Conservation (phyloP, 2,888 invertebrate species). For the Cephus rjabovi region DNA sequence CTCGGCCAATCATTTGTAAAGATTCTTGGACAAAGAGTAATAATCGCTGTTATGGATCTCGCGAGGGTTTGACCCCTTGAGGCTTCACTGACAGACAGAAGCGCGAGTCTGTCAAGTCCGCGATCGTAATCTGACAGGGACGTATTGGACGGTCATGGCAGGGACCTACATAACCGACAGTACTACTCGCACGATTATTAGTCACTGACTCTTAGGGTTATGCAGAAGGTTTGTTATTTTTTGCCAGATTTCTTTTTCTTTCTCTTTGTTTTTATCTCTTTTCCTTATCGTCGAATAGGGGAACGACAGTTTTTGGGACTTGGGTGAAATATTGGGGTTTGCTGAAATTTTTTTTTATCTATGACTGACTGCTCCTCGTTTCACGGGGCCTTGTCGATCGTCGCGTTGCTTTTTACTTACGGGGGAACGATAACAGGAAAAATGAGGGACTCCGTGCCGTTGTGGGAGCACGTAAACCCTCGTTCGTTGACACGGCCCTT, state of each 20-base stretch:
- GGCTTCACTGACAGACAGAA: conserved; percentile 61
- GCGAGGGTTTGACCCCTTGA: conserved; percentile 48
- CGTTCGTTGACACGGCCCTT: conserved; percentile 26
- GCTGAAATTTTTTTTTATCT: too few relatives aligned
- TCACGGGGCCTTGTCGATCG: not conserved
- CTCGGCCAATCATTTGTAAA: conserved; percentile 57
- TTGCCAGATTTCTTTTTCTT: too few relatives aligned
- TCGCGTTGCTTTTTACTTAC: too few relatives aligned
- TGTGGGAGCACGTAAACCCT: conserved; percentile 23
- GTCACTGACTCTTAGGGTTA: conserved; percentile 48
- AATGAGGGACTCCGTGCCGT: conserved; percentile 20
- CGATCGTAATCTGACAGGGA: conserved; percentile 65
- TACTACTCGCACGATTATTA: conserved; percentile 49
- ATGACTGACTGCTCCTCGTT: too few relatives aligned
- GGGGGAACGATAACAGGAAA: conserved; percentile 6
- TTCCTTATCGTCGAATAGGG: too few relatives aligned
- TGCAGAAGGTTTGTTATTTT: conserved; percentile 45
- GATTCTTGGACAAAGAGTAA: conserved; percentile 58
- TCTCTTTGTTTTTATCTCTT: too few relatives aligned
- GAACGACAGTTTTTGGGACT: too few relatives aligned
- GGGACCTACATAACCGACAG: conserved; percentile 37
- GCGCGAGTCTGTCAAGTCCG: conserved; percentile 64
- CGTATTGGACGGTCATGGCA: conserved; percentile 53
- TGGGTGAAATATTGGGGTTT: too few relatives aligned
- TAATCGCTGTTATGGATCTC: conserved; percentile 54